Evolutionary conservation across 1,140 invertebrate genomes (phyloP).

Genomic region (Drosophila kohkoa): DNA sequence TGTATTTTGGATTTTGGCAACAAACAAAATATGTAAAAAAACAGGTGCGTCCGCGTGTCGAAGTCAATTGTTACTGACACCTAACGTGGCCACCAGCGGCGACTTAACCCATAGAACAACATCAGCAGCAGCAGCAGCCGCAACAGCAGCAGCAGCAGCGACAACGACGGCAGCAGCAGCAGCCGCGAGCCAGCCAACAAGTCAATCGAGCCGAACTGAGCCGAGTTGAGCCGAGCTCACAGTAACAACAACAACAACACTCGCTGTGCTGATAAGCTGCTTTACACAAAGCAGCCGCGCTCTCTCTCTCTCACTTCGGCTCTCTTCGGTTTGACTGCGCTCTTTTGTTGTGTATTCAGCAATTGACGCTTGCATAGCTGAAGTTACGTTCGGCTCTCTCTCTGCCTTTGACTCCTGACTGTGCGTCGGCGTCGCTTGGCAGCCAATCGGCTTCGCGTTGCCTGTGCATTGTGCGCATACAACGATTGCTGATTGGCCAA

Average conservation of each 20-base stretch:
- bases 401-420: neutral
- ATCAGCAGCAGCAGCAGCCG: too few species aligned
- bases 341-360: conserved; percentile 39
- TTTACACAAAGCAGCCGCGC: neutral
- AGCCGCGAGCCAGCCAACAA: conserved; percentile 3
- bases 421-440: conserved; percentile 35
- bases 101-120: conserved; percentile 62
- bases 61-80: conserved; percentile 80
- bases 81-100: conserved; percentile 70
- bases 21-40: conserved; percentile 50
- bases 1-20: conserved; percentile 20
- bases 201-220: conserved; percentile 30
- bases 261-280: conserved; percentile 36
- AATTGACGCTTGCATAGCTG: conserved; percentile 23
- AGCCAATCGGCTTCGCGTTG: conserved; percentile 34
- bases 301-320: neutral
- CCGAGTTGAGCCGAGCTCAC: too few species aligned
- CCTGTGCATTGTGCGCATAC: conserved; percentile 26
- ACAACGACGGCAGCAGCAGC: too few species aligned
- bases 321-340: neutral
- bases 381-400: conserved; percentile 20
- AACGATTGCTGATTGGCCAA: conserved; percentile 31
- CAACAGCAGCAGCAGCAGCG: too few species aligned
- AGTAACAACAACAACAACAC: conserved; percentile 16
- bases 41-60: conserved; percentile 70